These are phyloP conservation scores for Scaptomyza polygonia DNA, from an alignment of 2,888 invertebrate genomes.

Conservation along the genomic window DNA sequence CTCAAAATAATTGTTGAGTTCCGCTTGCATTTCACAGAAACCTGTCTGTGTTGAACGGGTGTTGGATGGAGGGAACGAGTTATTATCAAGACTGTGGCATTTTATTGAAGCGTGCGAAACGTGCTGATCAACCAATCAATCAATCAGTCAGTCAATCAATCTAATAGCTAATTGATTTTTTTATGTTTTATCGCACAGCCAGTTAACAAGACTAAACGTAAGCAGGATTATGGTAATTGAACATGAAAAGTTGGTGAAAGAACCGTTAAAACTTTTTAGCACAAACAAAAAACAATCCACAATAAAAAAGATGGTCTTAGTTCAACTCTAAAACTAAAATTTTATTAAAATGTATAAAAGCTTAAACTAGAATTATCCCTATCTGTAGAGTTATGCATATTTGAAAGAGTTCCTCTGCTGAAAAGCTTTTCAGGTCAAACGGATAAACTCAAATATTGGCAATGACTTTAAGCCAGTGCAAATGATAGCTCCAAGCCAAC, in stretches of 20 bases:
- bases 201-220: not conserved
- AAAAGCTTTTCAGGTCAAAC: conserved; percentile 5
- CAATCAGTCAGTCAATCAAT: conserved; percentile 25
- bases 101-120: conserved; percentile 45
- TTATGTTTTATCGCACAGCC: conserved; percentile 1
- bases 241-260: not conserved
- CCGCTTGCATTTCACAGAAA: conserved; percentile 10
- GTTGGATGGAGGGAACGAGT: not conserved
- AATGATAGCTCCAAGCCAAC: conserved; percentile 23
- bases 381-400: not conserved
- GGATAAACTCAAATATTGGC: conserved; percentile 23
- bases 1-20: conserved; percentile 28
- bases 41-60: conserved; percentile 1
- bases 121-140: conserved; percentile 34
- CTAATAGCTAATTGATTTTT: conserved; percentile 57
- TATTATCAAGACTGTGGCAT: conserved; percentile 18
- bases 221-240: not conserved
- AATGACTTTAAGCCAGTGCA: conserved; percentile 21
- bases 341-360: not conserved
- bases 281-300: no score
- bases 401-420: conserved; percentile 16
- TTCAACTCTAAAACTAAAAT: not conserved
- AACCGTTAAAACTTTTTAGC: no score
- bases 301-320: no score
- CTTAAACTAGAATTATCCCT: no score